Evolutionary conservation across 2,797 vertebrate species (phyloP).

Genomic region (Intellagama lesueurii): DNA sequence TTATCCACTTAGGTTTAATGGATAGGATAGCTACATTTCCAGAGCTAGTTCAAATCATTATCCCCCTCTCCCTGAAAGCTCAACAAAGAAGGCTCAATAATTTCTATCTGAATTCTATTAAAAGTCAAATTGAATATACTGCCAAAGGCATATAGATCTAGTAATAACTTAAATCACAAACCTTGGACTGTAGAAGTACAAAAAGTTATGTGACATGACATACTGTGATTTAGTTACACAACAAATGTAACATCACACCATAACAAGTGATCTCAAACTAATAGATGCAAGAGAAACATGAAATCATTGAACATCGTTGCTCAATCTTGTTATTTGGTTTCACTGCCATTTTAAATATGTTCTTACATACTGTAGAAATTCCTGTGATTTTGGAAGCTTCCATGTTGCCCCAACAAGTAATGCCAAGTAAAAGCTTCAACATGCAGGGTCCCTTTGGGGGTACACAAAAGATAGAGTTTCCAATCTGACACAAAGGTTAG

Average conservation of each 20-base stretch:
- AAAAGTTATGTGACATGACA: conserved; percentile 51
- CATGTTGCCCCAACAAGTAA: background rate
- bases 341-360: background rate
- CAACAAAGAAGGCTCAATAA: conserved; percentile 51
- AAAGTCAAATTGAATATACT: conserved; percentile 66
- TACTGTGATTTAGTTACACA: conserved; percentile 19
- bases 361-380: background rate
- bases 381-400: background rate
- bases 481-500: background rate
- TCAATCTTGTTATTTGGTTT: background rate
- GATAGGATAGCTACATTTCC: conserved; percentile 53
- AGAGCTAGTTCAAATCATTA: conserved; percentile 54
- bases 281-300: no score
- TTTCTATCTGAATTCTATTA: conserved; percentile 57
- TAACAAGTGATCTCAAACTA: background rate
- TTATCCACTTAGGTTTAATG: conserved; percentile 55
- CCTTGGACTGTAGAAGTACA: conserved; percentile 56
- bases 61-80: conserved; percentile 51
- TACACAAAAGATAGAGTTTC: background rate
- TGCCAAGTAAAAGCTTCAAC: background rate
- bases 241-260: background rate
- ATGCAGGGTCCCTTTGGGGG: background rate
- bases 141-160: conserved; percentile 63
- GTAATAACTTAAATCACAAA: conserved; percentile 66
- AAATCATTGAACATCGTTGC: background rate